Conservation (phyloP, 2,888 invertebrate species). For the Sthenelais limicola region DNA sequence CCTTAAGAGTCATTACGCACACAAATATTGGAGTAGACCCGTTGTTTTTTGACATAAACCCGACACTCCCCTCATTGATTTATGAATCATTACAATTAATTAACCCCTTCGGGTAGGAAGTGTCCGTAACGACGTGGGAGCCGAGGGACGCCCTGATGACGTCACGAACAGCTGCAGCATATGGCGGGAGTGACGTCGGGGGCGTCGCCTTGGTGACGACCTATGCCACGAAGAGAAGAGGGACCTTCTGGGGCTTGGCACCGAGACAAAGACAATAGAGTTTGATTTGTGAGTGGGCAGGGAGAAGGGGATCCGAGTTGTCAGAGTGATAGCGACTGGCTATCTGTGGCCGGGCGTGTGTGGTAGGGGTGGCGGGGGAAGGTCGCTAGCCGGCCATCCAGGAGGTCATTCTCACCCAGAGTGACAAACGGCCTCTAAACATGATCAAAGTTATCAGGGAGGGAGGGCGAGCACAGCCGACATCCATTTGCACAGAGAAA, state of each 20-base stretch:
- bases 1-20: conserved; percentile 33
- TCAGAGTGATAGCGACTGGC: too few species aligned
- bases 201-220: conserved; percentile 31
- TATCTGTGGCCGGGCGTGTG: too few species aligned
- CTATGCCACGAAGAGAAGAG: conserved; percentile 15
- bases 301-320: too few species aligned
- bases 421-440: too few species aligned
- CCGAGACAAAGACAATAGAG: conserved; percentile 33
- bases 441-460: too few species aligned
- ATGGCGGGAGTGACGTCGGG: conserved; percentile 30
- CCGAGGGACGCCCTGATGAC: conserved; percentile 27
- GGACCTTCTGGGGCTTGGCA: background rate
- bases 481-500: too few species aligned
- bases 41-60: conserved; percentile 11
- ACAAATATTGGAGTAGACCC: conserved; percentile 37
- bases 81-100: conserved; percentile 23
- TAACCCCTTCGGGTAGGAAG: background rate
- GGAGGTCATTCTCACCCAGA: too few species aligned
- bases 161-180: conserved; percentile 30
- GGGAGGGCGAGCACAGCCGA: too few species aligned
- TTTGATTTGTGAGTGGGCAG: conserved; percentile 24
- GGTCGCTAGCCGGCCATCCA: too few species aligned
- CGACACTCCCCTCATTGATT: conserved; percentile 4
- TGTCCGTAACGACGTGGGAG: conserved; percentile 5
- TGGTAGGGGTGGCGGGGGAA: conserved; percentile 18